Base-by-base conservation (phyloP, 2,888 invertebrate species). In the Dicyrtoma fusca region DNA sequence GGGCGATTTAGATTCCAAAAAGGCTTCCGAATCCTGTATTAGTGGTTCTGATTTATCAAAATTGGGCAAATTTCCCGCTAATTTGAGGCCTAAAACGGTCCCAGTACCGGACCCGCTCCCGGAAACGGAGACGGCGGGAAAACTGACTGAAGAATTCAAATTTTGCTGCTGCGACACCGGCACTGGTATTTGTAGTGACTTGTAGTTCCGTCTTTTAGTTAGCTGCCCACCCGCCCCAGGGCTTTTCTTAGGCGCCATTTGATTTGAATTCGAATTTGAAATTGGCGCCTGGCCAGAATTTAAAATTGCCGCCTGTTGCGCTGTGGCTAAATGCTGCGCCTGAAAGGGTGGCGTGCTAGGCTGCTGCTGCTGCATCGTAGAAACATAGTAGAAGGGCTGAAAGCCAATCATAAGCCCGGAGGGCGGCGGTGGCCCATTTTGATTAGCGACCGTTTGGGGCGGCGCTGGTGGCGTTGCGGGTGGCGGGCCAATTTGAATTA, bases 351-450 rank as follows among this genome's bases (percentile, higher is more conserved):
- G 26, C 26, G 4, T 26, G 4, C 1, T n/a, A 11, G 6, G 13
- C 13, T 26, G 66, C 44, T 53, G 53, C n/a, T n/a, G n/a, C n/a
- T n/a, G n/a, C n/a, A n/a, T n/a, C 66, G 57, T 68, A 1, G 74
- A 72, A 6, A 74, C 55, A 51, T 74, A 74, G 59, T 74, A 74
- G 14, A 74, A 53, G 13, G 74, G 74, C 23, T 74, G 74, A 42
- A 69, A 74, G 47, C 74, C 72, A 34, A 71, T 72, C 25, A 74
- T 69, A 1, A 74, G 45, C 23, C 72, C 74, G 0, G 74, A 53
- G 2, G 64, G 68, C 34, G 53, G 57, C 17, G 19, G 25, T 13
- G 42, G n/a, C n/a, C n/a, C n/a, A n/a, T n/a, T n/a, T n/a, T n/a
- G n/a, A n/a, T n/a, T n/a, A n/a, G n/a, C n/a, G n/a, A n/a, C n/a